phyloP scores from a whole-genome alignment of 2,888 invertebrate species.

The Panopea generosa region DNA sequence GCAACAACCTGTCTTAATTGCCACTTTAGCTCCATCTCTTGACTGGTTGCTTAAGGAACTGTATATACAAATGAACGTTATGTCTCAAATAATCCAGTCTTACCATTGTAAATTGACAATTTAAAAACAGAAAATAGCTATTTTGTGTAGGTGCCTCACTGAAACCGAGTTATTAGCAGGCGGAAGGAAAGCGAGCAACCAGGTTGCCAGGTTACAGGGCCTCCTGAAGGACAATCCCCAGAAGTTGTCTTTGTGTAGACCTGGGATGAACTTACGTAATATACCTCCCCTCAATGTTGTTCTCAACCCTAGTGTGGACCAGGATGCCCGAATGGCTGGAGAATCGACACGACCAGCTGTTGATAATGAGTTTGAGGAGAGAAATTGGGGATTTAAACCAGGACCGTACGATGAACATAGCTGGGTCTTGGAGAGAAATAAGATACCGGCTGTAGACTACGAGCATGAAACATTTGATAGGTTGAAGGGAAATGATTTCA shows the following conservation, averaged over 20 bases:
- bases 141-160: constrained; percentile 68
- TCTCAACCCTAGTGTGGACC: constrained; percentile 81
- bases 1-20: no score
- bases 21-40: no score
- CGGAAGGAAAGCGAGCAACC: constrained; percentile 81
- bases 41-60: no score
- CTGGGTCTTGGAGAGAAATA: constrained; percentile 77
- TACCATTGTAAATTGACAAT: no score
- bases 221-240: constrained; percentile 80
- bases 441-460: constrained; percentile 76
- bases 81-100: no score
- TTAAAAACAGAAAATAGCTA: no score
- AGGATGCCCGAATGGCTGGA: constrained; percentile 72
- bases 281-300: constrained; percentile 82
- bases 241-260: constrained; percentile 69
- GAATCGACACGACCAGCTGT: constrained; percentile 71
- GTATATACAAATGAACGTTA: no score
- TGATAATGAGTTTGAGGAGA: constrained; percentile 65
- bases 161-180: constrained; percentile 79
- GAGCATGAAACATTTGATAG: constrained; percentile 69
- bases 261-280: constrained; percentile 68
- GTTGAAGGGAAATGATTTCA: constrained; percentile 78
- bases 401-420: constrained; percentile 73
- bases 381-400: constrained; percentile 74
- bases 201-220: constrained; percentile 79